Evolutionary conservation across 2,888 invertebrate genomes (phyloP), one percentile per base, ranked within the genome.

Genomic region (Nasonovia ribisnigri): DNA sequence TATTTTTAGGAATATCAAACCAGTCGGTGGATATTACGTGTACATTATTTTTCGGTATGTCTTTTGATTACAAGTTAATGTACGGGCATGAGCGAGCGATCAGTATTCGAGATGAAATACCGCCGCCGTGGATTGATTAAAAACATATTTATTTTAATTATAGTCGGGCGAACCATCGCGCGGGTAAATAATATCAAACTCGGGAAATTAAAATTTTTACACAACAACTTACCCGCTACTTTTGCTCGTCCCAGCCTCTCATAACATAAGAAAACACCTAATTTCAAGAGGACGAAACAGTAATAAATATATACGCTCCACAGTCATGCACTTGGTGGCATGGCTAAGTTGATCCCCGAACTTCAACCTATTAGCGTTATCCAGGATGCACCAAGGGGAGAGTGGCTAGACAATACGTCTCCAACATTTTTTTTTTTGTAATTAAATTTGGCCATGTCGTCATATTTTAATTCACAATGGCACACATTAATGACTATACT

Each of bases 31-130:
- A 48, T 29, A 43, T 84, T 48, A 48, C 48, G 29, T 87, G n/a
- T 87, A n/a, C n/a, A 87, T 87, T 87, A 87, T 87, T 87, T 87
- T 84, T 77, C 36, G 43, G 84, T 29, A 13, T 43, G 43, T 84
- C 42, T 84, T 84, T 84, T 43, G 43, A 84, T 84, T 43, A 43
- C 26, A 43, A 43, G 36, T 77, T 77, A 77, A 36, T 8, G 8
- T 77, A 77, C 20, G 36, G 20, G 36, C 36, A 77, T 77, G 20
- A 77, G 36, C 13, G 36, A 6, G 77, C 36, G 36, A 36, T 77
- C 43, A 84, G 26, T 43, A 43, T 43, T 84, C 43, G 10, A 84
- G 26, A 84, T 43, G 84, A 84, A 43, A 84, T 84, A 43, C 10
- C 43, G 84, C 84, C 43, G 13, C 43, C 10, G 16, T 54, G 43